Conservation (phyloP, 2,797 vertebrate genomes). For the Liasis olivaceus region DNA sequence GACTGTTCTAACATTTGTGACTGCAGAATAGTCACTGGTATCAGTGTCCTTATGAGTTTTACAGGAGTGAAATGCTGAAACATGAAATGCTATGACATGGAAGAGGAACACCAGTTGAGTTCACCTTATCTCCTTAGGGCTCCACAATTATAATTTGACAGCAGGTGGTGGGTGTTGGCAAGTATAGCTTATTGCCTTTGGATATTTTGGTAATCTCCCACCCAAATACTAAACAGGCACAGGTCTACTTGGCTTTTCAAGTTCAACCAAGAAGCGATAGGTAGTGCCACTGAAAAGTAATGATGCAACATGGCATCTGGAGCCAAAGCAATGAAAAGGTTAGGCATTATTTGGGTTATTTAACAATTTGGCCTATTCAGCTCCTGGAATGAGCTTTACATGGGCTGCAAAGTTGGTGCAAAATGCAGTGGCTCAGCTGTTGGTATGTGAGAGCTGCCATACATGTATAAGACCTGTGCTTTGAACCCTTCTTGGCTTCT, state of each 20-base stretch:
- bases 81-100: neutral
- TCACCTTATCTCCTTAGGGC: neutral
- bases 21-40: neutral
- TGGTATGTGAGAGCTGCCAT: neutral
- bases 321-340: neutral
- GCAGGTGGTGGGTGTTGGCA: neutral
- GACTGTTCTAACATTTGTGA: conserved; percentile 17
- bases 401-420: neutral
- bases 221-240: neutral
- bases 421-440: neutral
- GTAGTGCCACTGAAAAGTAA: neutral
- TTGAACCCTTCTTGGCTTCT: neutral
- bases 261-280: neutral
- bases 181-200: neutral
- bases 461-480: neutral
- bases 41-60: neutral
- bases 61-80: neutral
- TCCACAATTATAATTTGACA: neutral
- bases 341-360: neutral
- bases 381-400: neutral
- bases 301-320: neutral
- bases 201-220: neutral
- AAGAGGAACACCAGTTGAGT: neutral
- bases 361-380: neutral
- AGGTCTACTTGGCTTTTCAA: neutral